Percentiles rank a stretch among this genome's conserved stretches.
These are phyloP conservation scores for Bombycilla garrulus DNA, from an alignment of 2,113 vertebrate species.

Conservation along the genomic window DNA sequence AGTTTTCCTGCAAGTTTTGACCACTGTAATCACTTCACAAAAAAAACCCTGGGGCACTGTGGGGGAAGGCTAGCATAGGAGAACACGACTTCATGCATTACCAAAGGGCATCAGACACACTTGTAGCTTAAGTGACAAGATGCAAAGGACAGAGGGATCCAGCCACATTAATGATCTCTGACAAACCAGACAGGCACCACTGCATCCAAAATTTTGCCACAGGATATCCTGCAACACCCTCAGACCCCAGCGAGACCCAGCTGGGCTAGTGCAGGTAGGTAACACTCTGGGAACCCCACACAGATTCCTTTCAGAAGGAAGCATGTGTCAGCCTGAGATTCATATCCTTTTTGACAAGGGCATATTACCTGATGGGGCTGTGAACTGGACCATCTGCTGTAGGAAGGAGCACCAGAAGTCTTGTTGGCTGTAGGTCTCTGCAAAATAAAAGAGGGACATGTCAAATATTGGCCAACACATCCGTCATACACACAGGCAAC, in stretches of 20 bases:
- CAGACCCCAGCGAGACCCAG: neutral
- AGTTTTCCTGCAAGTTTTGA: neutral
- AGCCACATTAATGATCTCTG: neutral
- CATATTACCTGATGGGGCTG: constrained; percentile 86
- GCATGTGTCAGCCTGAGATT: neutral
- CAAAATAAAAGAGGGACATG: constrained; percentile 63
- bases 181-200: neutral
- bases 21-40: neutral
- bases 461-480: neutral
- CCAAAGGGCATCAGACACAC: neutral
- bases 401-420: constrained; percentile 77
- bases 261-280: neutral
- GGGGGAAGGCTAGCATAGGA: rapidly evolving
- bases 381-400: constrained; percentile 86
- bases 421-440: constrained; percentile 75
- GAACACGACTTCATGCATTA: rapidly evolving
- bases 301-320: neutral
- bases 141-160: neutral
- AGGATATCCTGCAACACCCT: neutral
- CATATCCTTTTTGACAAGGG: constrained; percentile 17
- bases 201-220: neutral
- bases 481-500: neutral
- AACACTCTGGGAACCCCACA: neutral
- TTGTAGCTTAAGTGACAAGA: neutral
- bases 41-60: rapidly evolving